phyloP scores from a whole-genome alignment of 2,888 invertebrate species.

The Hirtodrosophila alboralis region DNA sequence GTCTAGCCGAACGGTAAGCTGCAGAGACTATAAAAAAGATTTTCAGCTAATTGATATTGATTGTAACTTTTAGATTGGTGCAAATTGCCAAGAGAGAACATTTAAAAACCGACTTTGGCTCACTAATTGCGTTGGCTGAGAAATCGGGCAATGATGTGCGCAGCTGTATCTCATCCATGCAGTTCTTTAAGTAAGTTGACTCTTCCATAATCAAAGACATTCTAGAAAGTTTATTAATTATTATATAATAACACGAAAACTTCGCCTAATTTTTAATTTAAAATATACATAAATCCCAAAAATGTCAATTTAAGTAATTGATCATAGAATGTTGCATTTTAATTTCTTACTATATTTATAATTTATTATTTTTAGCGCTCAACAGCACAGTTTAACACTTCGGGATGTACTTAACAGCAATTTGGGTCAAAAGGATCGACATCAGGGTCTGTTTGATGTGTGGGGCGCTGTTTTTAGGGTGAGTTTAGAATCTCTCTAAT shows the following conservation, averaged over 20 bases:
- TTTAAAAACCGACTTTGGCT: conserved; percentile 88
- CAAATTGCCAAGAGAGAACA: conserved; percentile 89
- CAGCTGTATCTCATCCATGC: conserved; percentile 95
- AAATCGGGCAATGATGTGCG: conserved; percentile 95
- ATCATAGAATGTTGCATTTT: not conserved
- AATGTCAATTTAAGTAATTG: no score
- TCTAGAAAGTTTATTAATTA: not conserved
- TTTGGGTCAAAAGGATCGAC: conserved; percentile 94
- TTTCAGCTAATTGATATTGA: not conserved
- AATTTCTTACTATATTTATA: not conserved
- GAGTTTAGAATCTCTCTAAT: conserved; percentile 7
- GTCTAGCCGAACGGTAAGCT: conserved; percentile 85
- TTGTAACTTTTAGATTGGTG: conserved; percentile 85
- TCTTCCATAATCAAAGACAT: no score
- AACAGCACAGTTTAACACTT: conserved; percentile 83
- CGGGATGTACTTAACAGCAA: conserved; percentile 87
- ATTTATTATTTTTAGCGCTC: conserved; percentile 57
- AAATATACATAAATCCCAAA: no score
- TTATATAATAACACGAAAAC: no score
- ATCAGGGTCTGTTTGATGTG: conserved; percentile 92
- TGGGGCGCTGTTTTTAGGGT: conserved; percentile 92
- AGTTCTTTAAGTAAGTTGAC: conserved; percentile 86
- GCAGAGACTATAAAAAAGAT: not conserved
- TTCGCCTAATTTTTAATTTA: no score
- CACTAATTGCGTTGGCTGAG: conserved; percentile 91